Conservation (phyloP, 2,113 vertebrate species). For the Dendropsophus ebraccatus region DNA sequence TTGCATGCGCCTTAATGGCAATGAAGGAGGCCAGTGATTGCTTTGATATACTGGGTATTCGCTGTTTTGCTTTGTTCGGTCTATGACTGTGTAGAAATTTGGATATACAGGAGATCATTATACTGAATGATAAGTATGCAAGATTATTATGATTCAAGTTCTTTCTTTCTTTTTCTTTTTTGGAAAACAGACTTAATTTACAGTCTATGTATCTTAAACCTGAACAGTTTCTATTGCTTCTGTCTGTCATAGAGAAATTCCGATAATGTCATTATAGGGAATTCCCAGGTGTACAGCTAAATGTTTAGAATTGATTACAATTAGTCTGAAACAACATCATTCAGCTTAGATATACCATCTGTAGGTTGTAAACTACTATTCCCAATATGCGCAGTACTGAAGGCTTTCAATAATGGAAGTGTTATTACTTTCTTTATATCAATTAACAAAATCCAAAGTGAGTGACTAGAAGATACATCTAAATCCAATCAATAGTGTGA, state of each 20-base stretch:
- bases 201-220: not conserved
- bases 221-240: not conserved
- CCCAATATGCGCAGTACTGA: too few species aligned
- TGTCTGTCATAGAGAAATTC: not conserved
- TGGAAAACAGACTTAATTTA: not conserved
- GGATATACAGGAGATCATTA: not conserved
- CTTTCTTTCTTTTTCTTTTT: not conserved
- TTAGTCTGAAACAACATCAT: not conserved
- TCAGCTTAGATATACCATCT: not conserved
- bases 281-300: not conserved
- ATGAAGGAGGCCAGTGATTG: not conserved
- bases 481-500: too few species aligned
- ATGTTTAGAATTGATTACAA: not conserved
- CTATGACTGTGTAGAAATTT: conserved; percentile 12
- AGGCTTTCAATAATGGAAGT: too few species aligned
- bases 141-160: too few species aligned
- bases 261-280: not conserved
- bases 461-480: too few species aligned
- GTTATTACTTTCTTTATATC: too few species aligned
- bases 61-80: not conserved
- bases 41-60: conserved; percentile 32
- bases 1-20: not conserved
- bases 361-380: not conserved
- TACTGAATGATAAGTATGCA: not conserved
- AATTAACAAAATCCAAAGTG: too few species aligned